These are phyloP conservation scores for Apamea crenata DNA, from an alignment of 2,888 invertebrate genomes.

Conservation along the genomic window DNA sequence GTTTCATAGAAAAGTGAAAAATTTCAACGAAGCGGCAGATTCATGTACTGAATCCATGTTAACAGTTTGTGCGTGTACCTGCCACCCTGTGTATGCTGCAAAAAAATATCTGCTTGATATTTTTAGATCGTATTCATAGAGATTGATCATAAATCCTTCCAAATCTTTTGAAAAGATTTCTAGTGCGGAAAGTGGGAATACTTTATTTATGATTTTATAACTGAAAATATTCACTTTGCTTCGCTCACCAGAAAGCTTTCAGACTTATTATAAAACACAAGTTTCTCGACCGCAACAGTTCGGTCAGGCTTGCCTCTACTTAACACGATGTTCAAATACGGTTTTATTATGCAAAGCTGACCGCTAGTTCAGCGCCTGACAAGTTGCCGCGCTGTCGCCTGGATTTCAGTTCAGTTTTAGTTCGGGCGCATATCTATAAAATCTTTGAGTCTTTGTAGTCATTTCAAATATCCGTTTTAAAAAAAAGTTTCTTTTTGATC, in stretches of 20 bases:
- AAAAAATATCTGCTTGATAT: background rate
- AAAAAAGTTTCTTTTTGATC: too few species aligned
- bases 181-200: background rate
- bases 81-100: too few species aligned
- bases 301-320: background rate
- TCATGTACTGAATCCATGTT: too few species aligned
- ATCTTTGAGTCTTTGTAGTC: too few species aligned
- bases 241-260: background rate
- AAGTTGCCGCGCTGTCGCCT: background rate
- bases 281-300: background rate
- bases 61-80: too few species aligned
- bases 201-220: background rate
- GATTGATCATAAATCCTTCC: background rate
- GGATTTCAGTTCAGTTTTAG: too few species aligned
- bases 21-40: too few species aligned
- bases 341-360: conserved; percentile 17
- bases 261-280: conserved; percentile 2
- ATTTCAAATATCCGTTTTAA: too few species aligned
- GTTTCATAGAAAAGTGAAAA: too few species aligned
- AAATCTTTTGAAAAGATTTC: background rate
- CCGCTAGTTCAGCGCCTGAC: background rate
- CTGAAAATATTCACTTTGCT: background rate
- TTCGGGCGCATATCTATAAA: too few species aligned
- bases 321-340: background rate
- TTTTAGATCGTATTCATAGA: background rate